Conservation (phyloP, 2,888 invertebrate species). For the Limenitis arthemis region DNA sequence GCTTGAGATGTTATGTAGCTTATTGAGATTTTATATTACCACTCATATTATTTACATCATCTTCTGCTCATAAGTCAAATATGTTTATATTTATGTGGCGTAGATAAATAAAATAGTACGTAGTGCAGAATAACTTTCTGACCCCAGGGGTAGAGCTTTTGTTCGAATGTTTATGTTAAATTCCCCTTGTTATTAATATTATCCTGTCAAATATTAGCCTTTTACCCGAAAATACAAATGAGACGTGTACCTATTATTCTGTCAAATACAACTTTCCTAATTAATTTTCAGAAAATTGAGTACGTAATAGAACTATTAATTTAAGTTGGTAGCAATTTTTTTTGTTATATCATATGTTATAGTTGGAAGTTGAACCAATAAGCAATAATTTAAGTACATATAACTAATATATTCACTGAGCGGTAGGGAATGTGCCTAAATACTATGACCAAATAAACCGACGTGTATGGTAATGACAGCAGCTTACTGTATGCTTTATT, state of each 20-base stretch:
- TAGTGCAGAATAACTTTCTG: too few relatives aligned
- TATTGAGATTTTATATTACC: constrained; percentile 41
- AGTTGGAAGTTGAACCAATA: constrained; percentile 52
- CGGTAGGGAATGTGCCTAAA: constrained; percentile 66
- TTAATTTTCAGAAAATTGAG: too few relatives aligned
- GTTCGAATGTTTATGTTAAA: too few relatives aligned
- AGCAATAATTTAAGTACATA: constrained; percentile 60
- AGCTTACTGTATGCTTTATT: constrained; percentile 47
- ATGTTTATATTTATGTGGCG: background rate
- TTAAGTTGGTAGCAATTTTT: background rate
- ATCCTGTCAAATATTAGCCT: too few relatives aligned
- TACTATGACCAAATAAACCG: constrained; percentile 65
- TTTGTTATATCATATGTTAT: constrained; percentile 12
- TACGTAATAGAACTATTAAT: too few relatives aligned
- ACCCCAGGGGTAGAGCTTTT: too few relatives aligned
- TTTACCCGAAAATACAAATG: too few relatives aligned
- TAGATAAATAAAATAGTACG: too few relatives aligned
- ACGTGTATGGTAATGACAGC: constrained; percentile 63
- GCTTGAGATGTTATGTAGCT: constrained; percentile 60
- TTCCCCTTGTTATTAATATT: too few relatives aligned
- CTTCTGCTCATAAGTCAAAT: background rate
- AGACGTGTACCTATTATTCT: too few relatives aligned
- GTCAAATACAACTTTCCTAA: too few relatives aligned
- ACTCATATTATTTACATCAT: constrained; percentile 13
- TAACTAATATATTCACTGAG: constrained; percentile 57